Evolutionary conservation across 2,113 vertebrate genomes (phyloP).

Genomic region (Pedetes capensis): DNA sequence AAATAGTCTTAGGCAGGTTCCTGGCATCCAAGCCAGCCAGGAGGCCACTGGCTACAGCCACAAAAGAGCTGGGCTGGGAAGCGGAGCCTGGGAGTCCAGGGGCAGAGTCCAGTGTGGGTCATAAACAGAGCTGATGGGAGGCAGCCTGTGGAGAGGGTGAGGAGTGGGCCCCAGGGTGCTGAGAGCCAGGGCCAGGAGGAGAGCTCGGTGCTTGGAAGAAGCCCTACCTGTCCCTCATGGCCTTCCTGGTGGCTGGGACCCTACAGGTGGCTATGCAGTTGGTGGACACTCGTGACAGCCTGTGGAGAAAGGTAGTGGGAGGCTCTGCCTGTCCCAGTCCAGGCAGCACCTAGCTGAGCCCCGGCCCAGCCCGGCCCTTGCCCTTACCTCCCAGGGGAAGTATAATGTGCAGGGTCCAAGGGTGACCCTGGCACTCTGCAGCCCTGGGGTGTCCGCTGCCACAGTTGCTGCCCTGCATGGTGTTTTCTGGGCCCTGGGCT

Average conservation of each 20-base stretch:
- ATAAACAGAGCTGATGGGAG: slow-evolving; percentile 15
- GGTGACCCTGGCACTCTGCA: slow-evolving; percentile 52
- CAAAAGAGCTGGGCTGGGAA: neutral
- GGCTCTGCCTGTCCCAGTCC: neutral
- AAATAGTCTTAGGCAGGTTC: slow-evolving; percentile 47
- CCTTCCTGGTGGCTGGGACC: slow-evolving; percentile 67
- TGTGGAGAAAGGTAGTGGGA: slow-evolving; percentile 58
- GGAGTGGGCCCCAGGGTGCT: neutral
- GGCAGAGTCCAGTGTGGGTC: neutral
- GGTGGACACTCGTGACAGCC: slow-evolving; percentile 21
- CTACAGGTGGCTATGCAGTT: slow-evolving; percentile 27
- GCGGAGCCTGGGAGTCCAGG: neutral
- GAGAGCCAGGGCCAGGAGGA: neutral
- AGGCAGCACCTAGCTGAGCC: neutral
- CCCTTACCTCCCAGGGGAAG: slow-evolving; percentile 53
- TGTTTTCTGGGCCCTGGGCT: slow-evolving; percentile 47
- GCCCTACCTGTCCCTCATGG: neutral
- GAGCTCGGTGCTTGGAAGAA: neutral
- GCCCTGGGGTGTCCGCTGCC: neutral
- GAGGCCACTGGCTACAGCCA: neutral
- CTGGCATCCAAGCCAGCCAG: neutral
- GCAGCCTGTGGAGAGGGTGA: neutral
- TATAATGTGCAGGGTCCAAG: slow-evolving; percentile 20
- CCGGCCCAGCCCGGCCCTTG: neutral
- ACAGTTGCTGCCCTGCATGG: neutral